These are phyloP conservation scores for Onychostoma macrolepis DNA, from an alignment of 2,113 vertebrate genomes.

Conservation along the genomic window DNA sequence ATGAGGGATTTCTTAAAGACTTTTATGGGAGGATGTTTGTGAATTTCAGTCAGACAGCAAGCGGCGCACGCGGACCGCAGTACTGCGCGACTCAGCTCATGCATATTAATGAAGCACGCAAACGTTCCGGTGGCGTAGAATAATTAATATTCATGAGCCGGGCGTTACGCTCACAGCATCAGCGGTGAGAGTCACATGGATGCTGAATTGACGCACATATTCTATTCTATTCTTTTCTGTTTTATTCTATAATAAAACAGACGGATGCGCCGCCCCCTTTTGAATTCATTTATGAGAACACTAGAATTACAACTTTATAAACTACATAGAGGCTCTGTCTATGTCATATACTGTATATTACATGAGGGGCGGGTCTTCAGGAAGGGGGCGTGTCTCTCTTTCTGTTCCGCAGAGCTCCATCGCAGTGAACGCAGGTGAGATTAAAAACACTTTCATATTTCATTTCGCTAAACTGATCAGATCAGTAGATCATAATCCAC, in stretches of 20 bases:
- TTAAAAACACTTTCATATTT: background rate
- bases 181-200: background rate
- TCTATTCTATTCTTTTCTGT: background rate
- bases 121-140: background rate
- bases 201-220: background rate
- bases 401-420: slow-evolving; percentile 23
- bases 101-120: background rate
- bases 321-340: background rate
- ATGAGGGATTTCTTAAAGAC: background rate
- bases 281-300: background rate
- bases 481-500: no score
- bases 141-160: background rate
- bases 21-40: no score
- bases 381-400: background rate
- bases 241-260: background rate
- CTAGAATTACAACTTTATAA: background rate
- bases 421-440: slow-evolving; percentile 13
- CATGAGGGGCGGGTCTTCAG: background rate
- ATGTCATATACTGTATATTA: background rate
- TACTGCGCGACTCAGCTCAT: background rate
- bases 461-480: background rate
- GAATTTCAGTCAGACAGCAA: no score
- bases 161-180: background rate
- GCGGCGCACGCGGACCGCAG: background rate
- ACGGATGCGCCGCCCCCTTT: background rate